These are phyloP conservation scores for Psophia crepitans DNA, from an alignment of 2,113 vertebrate genomes.

Conservation along the genomic window DNA sequence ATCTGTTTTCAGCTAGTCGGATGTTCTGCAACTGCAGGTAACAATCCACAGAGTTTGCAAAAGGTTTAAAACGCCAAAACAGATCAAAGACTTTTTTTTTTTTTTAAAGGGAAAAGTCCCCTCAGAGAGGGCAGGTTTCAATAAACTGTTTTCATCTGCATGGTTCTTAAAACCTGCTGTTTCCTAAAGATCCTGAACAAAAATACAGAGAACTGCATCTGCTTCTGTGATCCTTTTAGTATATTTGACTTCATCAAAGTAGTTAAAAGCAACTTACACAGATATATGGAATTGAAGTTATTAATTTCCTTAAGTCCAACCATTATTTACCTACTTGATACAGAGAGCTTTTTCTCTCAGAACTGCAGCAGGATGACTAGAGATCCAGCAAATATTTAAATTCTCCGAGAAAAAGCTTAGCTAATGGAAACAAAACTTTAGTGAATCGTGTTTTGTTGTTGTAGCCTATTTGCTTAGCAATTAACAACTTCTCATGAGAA, in stretches of 20 bases:
- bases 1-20: neutral
- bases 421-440: neutral
- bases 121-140: neutral
- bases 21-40: neutral
- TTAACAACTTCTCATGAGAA: neutral
- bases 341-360: neutral
- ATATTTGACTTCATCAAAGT: neutral
- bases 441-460: neutral
- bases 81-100: neutral
- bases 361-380: neutral
- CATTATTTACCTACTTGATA: neutral
- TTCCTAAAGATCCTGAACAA: neutral
- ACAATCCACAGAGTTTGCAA: neutral
- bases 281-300: too few relatives aligned
- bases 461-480: neutral
- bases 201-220: neutral
- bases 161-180: neutral
- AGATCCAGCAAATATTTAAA: neutral
- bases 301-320: neutral
- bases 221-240: neutral
- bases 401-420: neutral
- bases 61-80: neutral
- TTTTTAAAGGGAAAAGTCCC: too few relatives aligned
- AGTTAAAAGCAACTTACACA: too few relatives aligned
- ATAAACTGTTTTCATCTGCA: neutral